Evolutionary conservation across 2,797 vertebrate genomes (phyloP), one percentile per base, ranked within the genome.

Genomic region (Antennarius maculatus): DNA sequence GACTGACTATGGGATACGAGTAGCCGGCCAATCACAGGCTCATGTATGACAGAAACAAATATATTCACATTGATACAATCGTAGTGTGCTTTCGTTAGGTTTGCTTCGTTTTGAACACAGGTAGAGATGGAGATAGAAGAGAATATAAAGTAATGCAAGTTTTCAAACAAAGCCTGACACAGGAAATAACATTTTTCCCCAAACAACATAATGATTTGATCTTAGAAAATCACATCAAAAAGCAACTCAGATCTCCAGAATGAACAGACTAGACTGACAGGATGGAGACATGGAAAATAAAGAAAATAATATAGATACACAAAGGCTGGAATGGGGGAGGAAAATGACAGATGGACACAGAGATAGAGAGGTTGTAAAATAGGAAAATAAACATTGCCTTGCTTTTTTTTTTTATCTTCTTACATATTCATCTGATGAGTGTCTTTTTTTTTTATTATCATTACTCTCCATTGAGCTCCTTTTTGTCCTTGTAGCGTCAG

Each of bases 401-500:
- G 29, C 53, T 67, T 77, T 59, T 66, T 42, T 66, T 73, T 78
- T 82, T 71, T 31, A 63, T 75, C 63, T 56, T 69, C 54, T 54
- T 17, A 71, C 74, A 79, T 79, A 79, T 80, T 79, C 45, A 47
- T 80, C 52, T 82, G 85, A 79, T 78, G 63, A 83, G 52, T 16
- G 49, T 80, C 61, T 74, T 34, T 39, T 39, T 39, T 39, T 9
- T 81, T 79, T 83, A 31, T 79, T 79, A 56, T 85, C 82, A 31
- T 79, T 79, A 56, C 84, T 71, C 62, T 62, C 62, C 17, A 2
- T 61, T 65, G 74, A 66, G 61, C 58, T 71, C 47, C 16, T 10
- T 39, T 72, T 79, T 83, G 74, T 82, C 81, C 80, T 87, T 89
- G 86, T 77, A 59, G 68, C 51, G 37, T 82, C 71, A 81, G 47